phyloP scores from a whole-genome alignment of 2,113 vertebrate species.

The Rhinolophus ferrumequinum region DNA sequence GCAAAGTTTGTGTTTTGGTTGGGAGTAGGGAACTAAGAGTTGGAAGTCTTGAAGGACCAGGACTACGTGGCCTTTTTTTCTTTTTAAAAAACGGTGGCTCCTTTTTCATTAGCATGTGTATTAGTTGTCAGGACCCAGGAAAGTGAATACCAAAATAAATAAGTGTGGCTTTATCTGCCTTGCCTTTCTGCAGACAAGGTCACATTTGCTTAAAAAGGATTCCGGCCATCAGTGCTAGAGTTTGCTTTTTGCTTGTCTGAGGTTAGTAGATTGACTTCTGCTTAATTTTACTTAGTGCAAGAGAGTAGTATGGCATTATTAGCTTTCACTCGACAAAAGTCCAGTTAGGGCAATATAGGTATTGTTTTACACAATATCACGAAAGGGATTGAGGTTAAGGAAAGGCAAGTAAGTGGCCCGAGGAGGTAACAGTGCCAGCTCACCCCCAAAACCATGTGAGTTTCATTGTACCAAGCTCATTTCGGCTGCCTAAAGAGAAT shows the following conservation, averaged over 20 bases:
- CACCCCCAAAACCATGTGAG: neutral
- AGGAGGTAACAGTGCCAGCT: neutral
- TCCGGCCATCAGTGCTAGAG: neutral
- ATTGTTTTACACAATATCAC: neutral
- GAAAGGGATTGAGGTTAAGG: neutral
- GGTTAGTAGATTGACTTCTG: neutral
- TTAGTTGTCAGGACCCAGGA: neutral
- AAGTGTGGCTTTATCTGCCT: neutral
- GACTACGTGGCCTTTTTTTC: neutral
- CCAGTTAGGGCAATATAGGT: neutral
- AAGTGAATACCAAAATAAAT: neutral
- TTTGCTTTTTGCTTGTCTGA: neutral
- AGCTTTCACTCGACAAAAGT: neutral
- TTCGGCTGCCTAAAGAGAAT: neutral
- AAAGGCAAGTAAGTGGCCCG: neutral
- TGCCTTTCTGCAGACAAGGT: neutral
- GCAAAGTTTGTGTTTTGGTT: neutral
- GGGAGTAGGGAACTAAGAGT: neutral
- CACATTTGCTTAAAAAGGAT: neutral
- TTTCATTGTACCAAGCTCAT: neutral
- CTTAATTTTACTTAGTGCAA: neutral
- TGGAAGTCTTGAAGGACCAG: neutral
- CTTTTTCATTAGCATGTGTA: too few relatives aligned
- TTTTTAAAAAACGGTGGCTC: too few relatives aligned
- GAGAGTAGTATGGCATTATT: neutral